Conservation (phyloP, 1,140 invertebrate species). For the Plodia interpunctella region DNA sequence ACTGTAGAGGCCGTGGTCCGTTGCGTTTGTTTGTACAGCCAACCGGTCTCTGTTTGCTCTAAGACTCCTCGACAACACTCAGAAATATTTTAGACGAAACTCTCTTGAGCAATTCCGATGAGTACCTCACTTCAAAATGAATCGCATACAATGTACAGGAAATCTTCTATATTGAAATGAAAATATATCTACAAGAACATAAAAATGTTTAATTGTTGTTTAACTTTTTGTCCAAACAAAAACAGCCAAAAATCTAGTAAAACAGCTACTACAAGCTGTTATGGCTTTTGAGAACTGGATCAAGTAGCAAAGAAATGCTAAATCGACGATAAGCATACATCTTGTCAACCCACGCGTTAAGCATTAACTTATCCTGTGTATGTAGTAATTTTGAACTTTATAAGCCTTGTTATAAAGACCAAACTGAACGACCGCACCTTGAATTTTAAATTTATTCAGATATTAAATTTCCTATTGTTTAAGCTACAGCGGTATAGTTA, state of each 20-base stretch:
- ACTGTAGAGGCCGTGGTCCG: constrained; percentile 37
- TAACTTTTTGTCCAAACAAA: constrained; percentile 9
- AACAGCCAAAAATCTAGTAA: constrained; percentile 40
- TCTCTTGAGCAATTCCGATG: constrained; percentile 36
- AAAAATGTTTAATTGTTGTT: no score
- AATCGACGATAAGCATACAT: constrained; percentile 65
- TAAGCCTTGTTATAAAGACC: background rate
- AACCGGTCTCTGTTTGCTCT: constrained; percentile 68
- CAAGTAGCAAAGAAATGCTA: constrained; percentile 70
- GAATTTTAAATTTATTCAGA: background rate
- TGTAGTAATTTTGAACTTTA: background rate
- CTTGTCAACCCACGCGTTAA: constrained; percentile 55
- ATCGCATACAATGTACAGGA: background rate
- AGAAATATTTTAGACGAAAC: constrained; percentile 53
- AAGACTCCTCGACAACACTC: constrained; percentile 56
- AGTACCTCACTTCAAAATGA: constrained; percentile 10
- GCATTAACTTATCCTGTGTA: background rate
- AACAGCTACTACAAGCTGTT: constrained; percentile 64
- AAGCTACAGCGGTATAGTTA: background rate
- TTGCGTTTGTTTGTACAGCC: constrained; percentile 57
- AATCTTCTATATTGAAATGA: background rate
- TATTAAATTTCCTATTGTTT: constrained; percentile 6
- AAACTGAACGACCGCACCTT: background rate
- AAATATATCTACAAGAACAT: background rate
- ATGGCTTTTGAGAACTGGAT: constrained; percentile 69